Evolutionary conservation across 2,888 invertebrate species (phyloP), one percentile per base, ranked within the genome.

Genomic region (Cetonia aurata): DNA sequence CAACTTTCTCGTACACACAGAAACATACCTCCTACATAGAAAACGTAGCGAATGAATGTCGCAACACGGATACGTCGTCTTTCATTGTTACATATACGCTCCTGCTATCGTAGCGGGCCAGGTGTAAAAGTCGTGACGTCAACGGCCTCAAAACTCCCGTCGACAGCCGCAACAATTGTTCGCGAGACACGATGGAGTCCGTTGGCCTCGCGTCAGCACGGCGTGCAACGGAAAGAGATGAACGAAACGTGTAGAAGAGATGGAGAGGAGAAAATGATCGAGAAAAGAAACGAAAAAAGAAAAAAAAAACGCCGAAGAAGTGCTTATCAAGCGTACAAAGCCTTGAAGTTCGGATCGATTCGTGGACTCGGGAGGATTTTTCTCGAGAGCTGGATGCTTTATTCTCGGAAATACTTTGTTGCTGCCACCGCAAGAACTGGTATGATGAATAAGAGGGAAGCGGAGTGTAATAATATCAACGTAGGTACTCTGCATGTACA

Each of bases 321-420:
- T 50, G 50, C 37, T 52, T 65, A 62, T 50, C 52, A 19, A 50
- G 46, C 62, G 46, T 50, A 65, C 19, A 65, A 50, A 65, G 62
- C 50, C 17, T 41, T 25, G 25, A 37, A 10, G n/a, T 33, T 65
- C 15, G 50, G 48, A 65, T 65, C 37, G 50, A 50, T 65, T 65
- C 62, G 50, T 65, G 62, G 50, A 65, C 50, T 46, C 33, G 48
- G 50, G 62, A 41, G 41, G 33, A 37, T 50, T 65, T 65, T 65
- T 65, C 62, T 65, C 50, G 62, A 65, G 50, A 65, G 50, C 17
- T 12, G 50, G 37, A 50, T 10, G 50, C 62, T 65, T 65, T 65
- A 50, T 65, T 65, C 62, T 65, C 62, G 52, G 62, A 65, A 65
- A 65, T 65, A 65, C 37, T 65, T 65, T 65, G 50, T 50, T 50